Evolutionary conservation across 2,113 vertebrate genomes (phyloP).

Genomic region (Atrichornis clamosus): DNA sequence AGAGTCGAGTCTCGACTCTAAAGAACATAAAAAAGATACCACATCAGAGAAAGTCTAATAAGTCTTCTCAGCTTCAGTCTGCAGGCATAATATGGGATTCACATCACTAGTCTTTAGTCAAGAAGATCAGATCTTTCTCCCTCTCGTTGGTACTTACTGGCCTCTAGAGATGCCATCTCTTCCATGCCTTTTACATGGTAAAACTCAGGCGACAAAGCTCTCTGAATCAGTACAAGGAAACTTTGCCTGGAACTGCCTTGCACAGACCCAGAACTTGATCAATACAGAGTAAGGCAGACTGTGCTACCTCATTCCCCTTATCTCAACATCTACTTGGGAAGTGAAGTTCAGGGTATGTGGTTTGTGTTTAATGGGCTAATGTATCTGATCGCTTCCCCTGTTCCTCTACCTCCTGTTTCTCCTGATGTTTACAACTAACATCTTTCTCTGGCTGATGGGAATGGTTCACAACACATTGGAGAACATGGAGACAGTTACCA

Average conservation of each 20-base stretch:
- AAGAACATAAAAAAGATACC: background rate
- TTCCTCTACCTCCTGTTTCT: background rate
- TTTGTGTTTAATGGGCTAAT: background rate
- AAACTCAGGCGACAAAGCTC: background rate
- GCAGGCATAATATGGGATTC: background rate
- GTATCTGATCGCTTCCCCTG: background rate
- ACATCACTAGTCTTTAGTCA: background rate
- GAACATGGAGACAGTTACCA: background rate
- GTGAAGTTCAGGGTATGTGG: background rate
- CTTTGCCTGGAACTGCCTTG: background rate
- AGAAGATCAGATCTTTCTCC: background rate
- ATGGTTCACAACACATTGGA: background rate
- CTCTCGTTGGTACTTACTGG: background rate
- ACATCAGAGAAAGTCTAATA: constrained; percentile 12
- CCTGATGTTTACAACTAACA: background rate
- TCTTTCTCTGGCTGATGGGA: background rate
- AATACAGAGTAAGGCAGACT: background rate
- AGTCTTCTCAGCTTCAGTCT: background rate
- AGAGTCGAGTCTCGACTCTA: background rate
- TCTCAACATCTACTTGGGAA: background rate
- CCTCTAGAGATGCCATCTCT: background rate
- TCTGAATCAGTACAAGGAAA: background rate
- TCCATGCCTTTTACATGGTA: background rate
- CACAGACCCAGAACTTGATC: background rate
- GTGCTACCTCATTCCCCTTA: background rate